phyloP scores from a whole-genome alignment of 2,113 vertebrate genomes.

The Ellobius talpinus region DNA sequence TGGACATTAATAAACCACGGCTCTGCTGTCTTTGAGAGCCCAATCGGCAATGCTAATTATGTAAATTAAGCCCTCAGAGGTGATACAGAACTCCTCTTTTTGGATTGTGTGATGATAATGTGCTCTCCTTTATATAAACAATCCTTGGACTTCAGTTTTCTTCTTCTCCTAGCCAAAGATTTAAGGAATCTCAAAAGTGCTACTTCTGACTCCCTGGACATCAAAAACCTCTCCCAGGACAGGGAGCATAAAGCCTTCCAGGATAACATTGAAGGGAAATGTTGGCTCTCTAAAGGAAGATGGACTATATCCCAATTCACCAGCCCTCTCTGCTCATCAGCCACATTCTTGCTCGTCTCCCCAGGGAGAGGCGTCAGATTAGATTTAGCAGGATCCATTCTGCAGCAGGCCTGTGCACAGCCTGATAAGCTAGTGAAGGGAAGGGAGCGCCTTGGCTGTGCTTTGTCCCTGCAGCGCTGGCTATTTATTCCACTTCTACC shows the following conservation, averaged over 20 bases:
- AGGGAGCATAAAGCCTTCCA: neutral
- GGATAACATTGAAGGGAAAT: conserved; percentile 18
- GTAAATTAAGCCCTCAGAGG: neutral
- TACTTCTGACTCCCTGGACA: neutral
- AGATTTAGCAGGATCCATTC: conserved; percentile 71
- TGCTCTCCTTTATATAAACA: neutral
- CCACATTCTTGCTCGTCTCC: conserved; percentile 57
- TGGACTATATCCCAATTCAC: conserved; percentile 73
- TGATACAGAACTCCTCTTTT: neutral
- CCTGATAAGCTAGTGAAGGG: conserved; percentile 74
- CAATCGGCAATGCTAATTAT: neutral
- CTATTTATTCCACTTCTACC: conserved; percentile 77
- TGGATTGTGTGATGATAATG: neutral
- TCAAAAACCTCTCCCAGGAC: neutral
- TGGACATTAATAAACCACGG: neutral
- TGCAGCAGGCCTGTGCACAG: conserved; percentile 52
- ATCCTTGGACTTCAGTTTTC: neutral
- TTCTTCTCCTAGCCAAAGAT: neutral
- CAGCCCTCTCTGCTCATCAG: conserved; percentile 68
- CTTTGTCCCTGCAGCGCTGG: conserved; percentile 24
- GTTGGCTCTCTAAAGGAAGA: conserved; percentile 57
- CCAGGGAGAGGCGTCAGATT: conserved; percentile 74
- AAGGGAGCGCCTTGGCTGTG: conserved; percentile 29
- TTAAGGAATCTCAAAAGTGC: conserved; percentile 30
- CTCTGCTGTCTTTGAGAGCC: neutral